A percentile compares a stretch with the other conserved stretches of the same genome.
Evolutionary conservation across 2,797 vertebrate genomes (phyloP).

Genomic region (Notolabrus celidotus): DNA sequence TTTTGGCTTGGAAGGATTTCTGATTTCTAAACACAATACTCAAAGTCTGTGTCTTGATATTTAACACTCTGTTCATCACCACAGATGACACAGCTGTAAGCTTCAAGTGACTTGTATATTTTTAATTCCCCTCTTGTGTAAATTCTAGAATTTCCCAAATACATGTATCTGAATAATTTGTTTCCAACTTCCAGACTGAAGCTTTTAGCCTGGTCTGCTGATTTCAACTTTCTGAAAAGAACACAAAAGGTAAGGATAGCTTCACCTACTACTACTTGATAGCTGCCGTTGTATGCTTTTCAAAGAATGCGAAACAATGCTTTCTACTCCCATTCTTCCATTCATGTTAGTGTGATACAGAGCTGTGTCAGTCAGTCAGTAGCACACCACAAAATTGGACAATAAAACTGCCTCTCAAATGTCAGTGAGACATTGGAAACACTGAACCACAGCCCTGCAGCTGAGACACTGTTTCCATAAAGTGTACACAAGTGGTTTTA

Average conservation of each 20-base stretch:
- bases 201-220: background rate
- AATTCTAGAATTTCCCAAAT: no score
- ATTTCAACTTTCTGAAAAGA: background rate
- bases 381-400: background rate
- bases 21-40: no score
- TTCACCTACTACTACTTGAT: background rate
- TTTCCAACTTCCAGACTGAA: no score
- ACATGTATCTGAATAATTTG: no score
- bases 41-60: no score
- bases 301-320: background rate
- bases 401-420: background rate
- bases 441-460: background rate
- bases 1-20: no score
- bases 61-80: no score
- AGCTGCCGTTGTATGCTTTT: background rate
- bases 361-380: background rate
- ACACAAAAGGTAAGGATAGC: background rate
- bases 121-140: no score
- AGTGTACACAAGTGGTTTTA: background rate
- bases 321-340: background rate
- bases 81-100: no score
- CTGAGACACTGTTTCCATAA: constrained; percentile 7
- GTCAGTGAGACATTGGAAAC: constrained; percentile 5
- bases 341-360: background rate
- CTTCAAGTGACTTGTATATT: no score